Percentiles rank a stretch among this genome's conserved stretches.
Evolutionary conservation across 2,113 vertebrate genomes (phyloP).

Genomic region (Pomatostomus ruficeps): DNA sequence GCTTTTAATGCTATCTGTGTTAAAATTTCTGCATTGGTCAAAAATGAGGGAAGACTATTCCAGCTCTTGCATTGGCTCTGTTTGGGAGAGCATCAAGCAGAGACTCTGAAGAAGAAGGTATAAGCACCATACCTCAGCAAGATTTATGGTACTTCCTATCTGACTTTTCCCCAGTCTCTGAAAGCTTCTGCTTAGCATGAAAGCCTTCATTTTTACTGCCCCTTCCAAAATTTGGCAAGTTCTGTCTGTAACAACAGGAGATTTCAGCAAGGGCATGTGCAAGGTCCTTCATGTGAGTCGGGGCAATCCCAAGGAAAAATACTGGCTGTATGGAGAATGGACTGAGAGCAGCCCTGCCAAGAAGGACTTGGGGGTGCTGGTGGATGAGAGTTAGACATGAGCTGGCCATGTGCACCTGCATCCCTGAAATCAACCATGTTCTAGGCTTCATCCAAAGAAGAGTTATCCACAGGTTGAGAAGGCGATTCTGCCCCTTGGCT

Average conservation of each 20-base stretch:
- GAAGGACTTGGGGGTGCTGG: background rate
- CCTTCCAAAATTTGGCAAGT: background rate
- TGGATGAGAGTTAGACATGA: background rate
- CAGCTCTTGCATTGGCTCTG: background rate
- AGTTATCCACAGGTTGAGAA: fast-evolving
- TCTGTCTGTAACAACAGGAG: background rate
- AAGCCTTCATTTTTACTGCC: background rate
- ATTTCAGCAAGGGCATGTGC: background rate
- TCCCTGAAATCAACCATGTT: background rate
- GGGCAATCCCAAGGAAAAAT: background rate
- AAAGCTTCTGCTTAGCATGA: background rate
- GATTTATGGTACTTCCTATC: background rate
- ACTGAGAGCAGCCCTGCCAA: background rate
- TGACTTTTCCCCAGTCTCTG: background rate
- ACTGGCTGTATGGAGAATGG: background rate
- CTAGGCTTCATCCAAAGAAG: background rate
- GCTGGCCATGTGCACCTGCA: fast-evolving
- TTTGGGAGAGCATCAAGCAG: background rate
- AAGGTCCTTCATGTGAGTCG: background rate
- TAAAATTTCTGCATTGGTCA: background rate
- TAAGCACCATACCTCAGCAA: background rate
- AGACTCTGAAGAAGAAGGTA: background rate
- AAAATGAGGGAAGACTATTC: background rate
- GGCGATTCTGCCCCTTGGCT: background rate
- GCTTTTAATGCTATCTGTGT: background rate